Percentiles rank a stretch among this genome's conserved stretches.
Evolutionary conservation across 2,888 invertebrate species (phyloP).

Genomic region (Cheilosia vulpina): DNA sequence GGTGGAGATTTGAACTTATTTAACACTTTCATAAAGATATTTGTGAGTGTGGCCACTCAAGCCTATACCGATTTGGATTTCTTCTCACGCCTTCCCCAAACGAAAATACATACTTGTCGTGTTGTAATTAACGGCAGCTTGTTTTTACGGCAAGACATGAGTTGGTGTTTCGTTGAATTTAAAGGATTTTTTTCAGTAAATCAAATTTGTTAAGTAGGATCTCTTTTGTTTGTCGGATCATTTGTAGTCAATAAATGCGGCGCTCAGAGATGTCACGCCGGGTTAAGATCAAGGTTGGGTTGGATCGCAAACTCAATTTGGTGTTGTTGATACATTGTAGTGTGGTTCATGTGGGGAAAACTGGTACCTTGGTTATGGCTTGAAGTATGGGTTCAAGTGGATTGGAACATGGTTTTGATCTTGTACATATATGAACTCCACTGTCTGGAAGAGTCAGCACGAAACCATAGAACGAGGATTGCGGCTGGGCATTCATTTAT

Average conservation of each 20-base stretch:
- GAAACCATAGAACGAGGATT: no score
- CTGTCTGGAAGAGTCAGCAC: no score
- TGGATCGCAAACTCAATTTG: background rate
- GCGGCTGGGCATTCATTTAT: no score
- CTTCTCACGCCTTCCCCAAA: slow-evolving; percentile 59
- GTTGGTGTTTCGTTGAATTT: slow-evolving; percentile 20
- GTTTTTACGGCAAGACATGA: slow-evolving; percentile 24
- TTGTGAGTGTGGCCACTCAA: background rate
- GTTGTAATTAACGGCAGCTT: slow-evolving; percentile 49
- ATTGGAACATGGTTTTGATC: no score
- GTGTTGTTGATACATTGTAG: background rate
- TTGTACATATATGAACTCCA: no score
- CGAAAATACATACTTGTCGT: slow-evolving; percentile 17
- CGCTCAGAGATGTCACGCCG: background rate
- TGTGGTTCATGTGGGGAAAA: no score
- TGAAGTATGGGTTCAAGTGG: no score
- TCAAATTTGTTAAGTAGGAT: background rate
- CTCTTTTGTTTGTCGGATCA: background rate
- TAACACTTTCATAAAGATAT: slow-evolving; percentile 33
- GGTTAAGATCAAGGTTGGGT: background rate
- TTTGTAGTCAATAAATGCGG: background rate
- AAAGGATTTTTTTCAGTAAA: slow-evolving; percentile 29
- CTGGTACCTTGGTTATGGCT: no score
- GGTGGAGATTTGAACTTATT: background rate
- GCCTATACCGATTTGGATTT: slow-evolving; percentile 33